Evolutionary conservation across 2,113 vertebrate species (phyloP), one percentile per base, ranked within the genome.

Genomic region (Candoia aspera): DNA sequence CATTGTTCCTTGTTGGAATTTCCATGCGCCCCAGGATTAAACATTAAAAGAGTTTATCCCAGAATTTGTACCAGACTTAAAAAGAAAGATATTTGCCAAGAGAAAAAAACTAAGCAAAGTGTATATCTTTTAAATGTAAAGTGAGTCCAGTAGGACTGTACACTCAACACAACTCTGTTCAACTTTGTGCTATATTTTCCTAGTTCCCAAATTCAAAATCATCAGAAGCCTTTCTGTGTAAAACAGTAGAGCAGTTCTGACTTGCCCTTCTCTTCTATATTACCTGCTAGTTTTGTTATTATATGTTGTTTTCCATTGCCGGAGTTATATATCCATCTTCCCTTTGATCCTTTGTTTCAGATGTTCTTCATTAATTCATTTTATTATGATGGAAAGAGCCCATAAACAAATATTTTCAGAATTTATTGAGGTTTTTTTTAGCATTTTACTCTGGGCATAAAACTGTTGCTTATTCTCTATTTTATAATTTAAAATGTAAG

Each of bases 371-470:
- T 88, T 53, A 33, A 55, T 88, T 53, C 46, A 55, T 88, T 64
- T 57, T 85, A 59, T 86, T 88, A 60, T 93, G 26, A 19, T 58
- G 57, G 86, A 89, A 91, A 90, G 73, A 68, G 24, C 15, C 57
- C 68, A 42, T 17, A 88, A 90, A 17, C 87, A 83, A 79, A 93
- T 90, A 42, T 93, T 93, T 86, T 33, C 64, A 62, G 42, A 87
- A 88, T 46, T 59, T 64, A 64, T n/a, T 26, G 55, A 21, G 54
- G 3, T n/a, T 59, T 92, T 57, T 91, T 79, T 15, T 19, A 91
- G 33, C 21, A 91, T 92, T 94, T 92, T 94, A 90, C 0, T 1
- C 13, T 42, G 53, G 89, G 13, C 89, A 92, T 90, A 93, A 95
- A 83, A 8, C 11, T 88, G 37, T 91, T 91, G 68, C n/a, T 8